Evolutionary conservation across 2,888 invertebrate species (phyloP), one percentile per base, ranked within the genome.

Genomic region (Tricholauxania praeusta): DNA sequence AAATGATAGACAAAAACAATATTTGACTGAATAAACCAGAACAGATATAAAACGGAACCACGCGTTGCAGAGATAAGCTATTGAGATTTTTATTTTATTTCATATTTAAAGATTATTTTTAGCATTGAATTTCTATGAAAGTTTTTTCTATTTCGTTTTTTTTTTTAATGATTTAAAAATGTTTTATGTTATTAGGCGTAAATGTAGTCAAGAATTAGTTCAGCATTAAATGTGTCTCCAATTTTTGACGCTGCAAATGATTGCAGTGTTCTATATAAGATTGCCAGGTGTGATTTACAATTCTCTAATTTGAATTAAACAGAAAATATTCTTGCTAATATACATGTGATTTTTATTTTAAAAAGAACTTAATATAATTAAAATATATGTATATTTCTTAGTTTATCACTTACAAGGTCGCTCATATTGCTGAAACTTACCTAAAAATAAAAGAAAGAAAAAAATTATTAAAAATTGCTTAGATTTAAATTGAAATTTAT

Each of bases 381-480:
- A 60, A 17, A 57, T 15, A 55, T 28, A 12, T 17, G 52, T 49
- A 28, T 59, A 17, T 28, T 59, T 65, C 53, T 55, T 60, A 52
- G 15, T 49, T 64, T 12, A 69, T 72, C 71, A 77, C 77, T 77
- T 77, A 77, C 77, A 73, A 70, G 32, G 52, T 55, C 57, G 72
- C 63, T 72, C 74, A 77, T 77, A 69, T 73, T 65, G 19, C 62
- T 63, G 66, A 67, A 71, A 73, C 72, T 75, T 75, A 71, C 72
- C 75, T 75, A 72, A 65, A 75, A 75, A 51, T 49, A 72, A 57
- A n/a, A n/a, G n/a, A 68, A 69, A 65, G 15, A 68, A 73, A 71
- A 68, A 67, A 78, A 76, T 28, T 7, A 10, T 39, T 39, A 39
- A 39, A 39, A 39, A 39, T 10, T 1, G 39, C 10, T 7, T 10